Evolutionary conservation across 2,797 vertebrate species (phyloP).

Genomic region (Botia kubotai): DNA sequence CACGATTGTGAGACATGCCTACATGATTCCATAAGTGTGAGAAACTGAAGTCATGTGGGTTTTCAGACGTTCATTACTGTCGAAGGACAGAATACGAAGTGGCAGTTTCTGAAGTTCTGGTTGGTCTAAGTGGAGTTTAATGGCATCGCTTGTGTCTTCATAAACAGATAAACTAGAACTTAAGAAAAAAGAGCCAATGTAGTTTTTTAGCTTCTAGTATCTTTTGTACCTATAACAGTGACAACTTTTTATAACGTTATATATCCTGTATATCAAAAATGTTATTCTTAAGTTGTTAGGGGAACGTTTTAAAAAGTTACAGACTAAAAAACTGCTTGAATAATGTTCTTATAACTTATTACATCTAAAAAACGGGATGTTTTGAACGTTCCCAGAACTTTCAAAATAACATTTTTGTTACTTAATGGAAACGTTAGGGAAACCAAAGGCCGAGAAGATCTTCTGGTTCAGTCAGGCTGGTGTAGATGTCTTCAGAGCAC

Average conservation of each 20-base stretch:
- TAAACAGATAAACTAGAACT: background rate
- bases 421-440: too few relatives aligned
- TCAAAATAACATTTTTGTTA: too few relatives aligned
- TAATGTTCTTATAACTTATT: too few relatives aligned
- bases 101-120: background rate
- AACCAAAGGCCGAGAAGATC: constrained; percentile 22
- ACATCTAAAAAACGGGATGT: too few relatives aligned
- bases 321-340: too few relatives aligned
- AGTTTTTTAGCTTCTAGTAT: constrained; percentile 35
- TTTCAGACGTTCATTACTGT: background rate
- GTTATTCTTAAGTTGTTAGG: too few relatives aligned
- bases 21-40: background rate
- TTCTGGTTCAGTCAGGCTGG: constrained; percentile 10
- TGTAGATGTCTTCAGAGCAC: background rate
- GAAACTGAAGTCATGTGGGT: background rate
- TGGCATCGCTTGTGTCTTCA: constrained; percentile 36
- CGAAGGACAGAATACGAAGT: background rate
- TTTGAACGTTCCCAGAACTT: too few relatives aligned
- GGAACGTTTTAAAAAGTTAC: too few relatives aligned
- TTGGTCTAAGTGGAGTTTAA: constrained; percentile 31
- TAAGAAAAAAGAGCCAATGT: constrained; percentile 39
- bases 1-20: background rate
- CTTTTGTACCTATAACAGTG: constrained; percentile 36
- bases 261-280: too few relatives aligned
- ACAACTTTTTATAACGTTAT: too few relatives aligned